phyloP scores from a whole-genome alignment of 1,140 invertebrate species.

The Calephelis virginiensis region DNA sequence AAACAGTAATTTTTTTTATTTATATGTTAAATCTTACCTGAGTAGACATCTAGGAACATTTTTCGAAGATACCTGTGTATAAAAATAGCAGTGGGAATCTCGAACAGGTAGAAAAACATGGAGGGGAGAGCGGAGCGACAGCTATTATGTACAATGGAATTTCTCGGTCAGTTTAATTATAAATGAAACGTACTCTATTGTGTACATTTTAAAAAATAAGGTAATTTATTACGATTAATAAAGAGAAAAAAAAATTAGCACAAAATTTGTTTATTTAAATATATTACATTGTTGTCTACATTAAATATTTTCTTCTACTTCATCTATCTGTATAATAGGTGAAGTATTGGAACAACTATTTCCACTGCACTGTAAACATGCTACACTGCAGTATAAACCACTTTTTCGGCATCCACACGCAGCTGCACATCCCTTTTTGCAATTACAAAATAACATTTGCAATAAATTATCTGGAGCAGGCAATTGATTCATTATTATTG shows the following conservation, averaged over 20 bases:
- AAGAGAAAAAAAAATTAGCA: slow-evolving; percentile 24
- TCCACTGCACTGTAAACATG: slow-evolving; percentile 37
- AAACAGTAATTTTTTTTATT: slow-evolving; percentile 19
- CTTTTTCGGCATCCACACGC: slow-evolving; percentile 33
- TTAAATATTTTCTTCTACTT: slow-evolving; percentile 21
- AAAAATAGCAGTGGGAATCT: slow-evolving; percentile 21
- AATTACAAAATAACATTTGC: slow-evolving; percentile 39
- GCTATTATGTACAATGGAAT: slow-evolving; percentile 21
- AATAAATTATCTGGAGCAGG: slow-evolving; percentile 34
- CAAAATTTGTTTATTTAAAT: slow-evolving; percentile 26
- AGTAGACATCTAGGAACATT: slow-evolving; percentile 26
- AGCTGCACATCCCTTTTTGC: slow-evolving; percentile 39
- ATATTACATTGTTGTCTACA: slow-evolving; percentile 27
- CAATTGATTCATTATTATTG: slow-evolving; percentile 30
- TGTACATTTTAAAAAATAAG: slow-evolving; percentile 19
- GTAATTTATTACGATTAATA: slow-evolving; percentile 21
- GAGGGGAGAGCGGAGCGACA: slow-evolving; percentile 19
- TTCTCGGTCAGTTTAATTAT: slow-evolving; percentile 21
- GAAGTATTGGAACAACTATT: slow-evolving; percentile 31
- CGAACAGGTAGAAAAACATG: slow-evolving; percentile 26
- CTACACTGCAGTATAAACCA: slow-evolving; percentile 34
- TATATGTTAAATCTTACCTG: slow-evolving; percentile 22
- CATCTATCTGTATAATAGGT: slow-evolving; percentile 21
- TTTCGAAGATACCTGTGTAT: slow-evolving; percentile 26
- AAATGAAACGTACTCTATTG: slow-evolving; percentile 20